A percentile compares a stretch with the other conserved stretches of the same genome.
Evolutionary conservation across 2,888 invertebrate species (phyloP).

Genomic region (Clitarchus hookeri): DNA sequence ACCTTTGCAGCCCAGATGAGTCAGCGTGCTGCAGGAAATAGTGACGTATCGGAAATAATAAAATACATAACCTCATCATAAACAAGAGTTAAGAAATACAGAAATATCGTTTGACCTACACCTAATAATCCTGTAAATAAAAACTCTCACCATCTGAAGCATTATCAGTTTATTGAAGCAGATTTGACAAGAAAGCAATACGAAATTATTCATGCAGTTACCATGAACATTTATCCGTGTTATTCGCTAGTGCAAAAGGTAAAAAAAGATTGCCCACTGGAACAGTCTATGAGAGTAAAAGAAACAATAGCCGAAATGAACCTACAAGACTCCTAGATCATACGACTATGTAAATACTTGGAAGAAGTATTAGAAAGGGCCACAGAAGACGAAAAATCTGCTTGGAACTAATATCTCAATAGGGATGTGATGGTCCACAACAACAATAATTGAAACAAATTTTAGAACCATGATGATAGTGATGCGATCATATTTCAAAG

Average conservation of each 20-base stretch:
- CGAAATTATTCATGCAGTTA: background rate
- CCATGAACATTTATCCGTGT: background rate
- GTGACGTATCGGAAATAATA: too few species aligned
- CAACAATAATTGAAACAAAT: background rate
- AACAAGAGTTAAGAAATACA: too few species aligned
- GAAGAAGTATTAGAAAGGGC: background rate
- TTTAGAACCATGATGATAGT: background rate
- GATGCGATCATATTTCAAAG: background rate
- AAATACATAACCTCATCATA: too few species aligned
- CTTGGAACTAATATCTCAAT: background rate
- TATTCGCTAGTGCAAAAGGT: background rate
- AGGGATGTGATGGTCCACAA: background rate
- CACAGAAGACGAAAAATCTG: background rate
- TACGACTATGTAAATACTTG: background rate
- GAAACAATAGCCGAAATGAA: background rate
- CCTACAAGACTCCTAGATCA: conserved; percentile 15
- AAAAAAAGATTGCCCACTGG: background rate
- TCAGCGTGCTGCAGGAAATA: too few species aligned
- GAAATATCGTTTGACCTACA: too few species aligned
- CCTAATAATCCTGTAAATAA: background rate
- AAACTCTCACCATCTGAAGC: background rate
- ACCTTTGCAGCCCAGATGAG: too few species aligned
- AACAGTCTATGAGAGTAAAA: background rate
- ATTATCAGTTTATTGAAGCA: background rate
- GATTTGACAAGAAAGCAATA: background rate